Evolutionary conservation across 2,888 invertebrate genomes (phyloP).

Genomic region (Melanostoma mellinum): DNA sequence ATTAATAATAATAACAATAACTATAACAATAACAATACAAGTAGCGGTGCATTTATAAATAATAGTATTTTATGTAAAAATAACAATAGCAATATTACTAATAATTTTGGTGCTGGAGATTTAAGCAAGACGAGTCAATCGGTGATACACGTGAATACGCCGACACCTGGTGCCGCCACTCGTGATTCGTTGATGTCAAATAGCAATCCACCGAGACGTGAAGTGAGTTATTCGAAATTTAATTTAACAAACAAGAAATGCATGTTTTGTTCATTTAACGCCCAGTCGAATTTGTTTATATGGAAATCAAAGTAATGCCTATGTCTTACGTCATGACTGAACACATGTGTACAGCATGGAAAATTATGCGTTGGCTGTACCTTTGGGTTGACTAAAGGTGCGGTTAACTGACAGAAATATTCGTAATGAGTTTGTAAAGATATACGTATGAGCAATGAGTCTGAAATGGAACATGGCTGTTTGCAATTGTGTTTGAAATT

Average conservation of each 20-base stretch:
- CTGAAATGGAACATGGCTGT: no score
- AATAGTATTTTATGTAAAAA: constrained; percentile 74
- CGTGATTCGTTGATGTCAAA: constrained; percentile 81
- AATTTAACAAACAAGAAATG: not conserved
- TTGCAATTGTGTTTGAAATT: no score
- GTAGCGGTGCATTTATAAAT: constrained; percentile 70
- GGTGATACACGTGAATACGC: constrained; percentile 24
- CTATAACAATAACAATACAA: constrained; percentile 75
- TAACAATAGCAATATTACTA: constrained; percentile 75
- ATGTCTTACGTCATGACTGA: no score
- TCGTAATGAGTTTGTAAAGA: no score
- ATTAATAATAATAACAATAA: constrained; percentile 75
- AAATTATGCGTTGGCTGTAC: no score
- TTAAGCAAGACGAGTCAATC: constrained; percentile 56
- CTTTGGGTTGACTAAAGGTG: no score
- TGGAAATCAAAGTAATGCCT: no score
- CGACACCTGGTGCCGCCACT: constrained; percentile 1
- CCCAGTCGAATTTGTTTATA: no score
- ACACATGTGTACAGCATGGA: no score
- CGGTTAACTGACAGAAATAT: no score
- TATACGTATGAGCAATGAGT: no score
- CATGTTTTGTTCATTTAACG: not conserved
- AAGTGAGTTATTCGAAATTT: constrained; percentile 76
- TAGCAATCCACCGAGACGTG: constrained; percentile 81
- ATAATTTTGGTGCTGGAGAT: constrained; percentile 72